Evolutionary conservation across 2,797 vertebrate species (phyloP).

Genomic region (Percopsis omiscomaycus): DNA sequence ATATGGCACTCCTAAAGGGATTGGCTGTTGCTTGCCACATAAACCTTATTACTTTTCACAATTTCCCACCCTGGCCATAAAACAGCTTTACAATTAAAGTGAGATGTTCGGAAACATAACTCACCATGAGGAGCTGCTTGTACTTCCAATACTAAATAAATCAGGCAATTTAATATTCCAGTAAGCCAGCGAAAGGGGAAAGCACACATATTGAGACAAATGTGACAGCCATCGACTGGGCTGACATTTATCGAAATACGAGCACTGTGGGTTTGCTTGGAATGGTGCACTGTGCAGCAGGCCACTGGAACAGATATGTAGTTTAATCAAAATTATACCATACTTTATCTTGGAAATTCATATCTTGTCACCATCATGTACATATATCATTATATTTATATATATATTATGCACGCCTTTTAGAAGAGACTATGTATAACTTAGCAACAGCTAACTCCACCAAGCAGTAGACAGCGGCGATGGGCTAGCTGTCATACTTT

Average conservation of each 20-base stretch:
- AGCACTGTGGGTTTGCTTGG: background rate
- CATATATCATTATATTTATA: background rate
- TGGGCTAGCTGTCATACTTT: too few species aligned
- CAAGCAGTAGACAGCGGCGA: too few species aligned
- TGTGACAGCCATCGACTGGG: slow-evolving; percentile 17
- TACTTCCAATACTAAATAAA: slow-evolving; percentile 15
- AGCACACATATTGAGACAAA: slow-evolving; percentile 10
- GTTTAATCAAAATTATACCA: too few species aligned
- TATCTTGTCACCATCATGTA: background rate
- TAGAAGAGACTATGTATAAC: too few species aligned
- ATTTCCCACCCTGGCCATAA: slow-evolving; percentile 2
- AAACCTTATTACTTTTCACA: slow-evolving; percentile 10
- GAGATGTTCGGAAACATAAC: slow-evolving; percentile 3
- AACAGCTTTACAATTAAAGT: slow-evolving; percentile 10
- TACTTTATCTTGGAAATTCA: background rate
- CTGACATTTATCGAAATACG: background rate
- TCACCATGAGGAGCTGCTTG: slow-evolving; percentile 4
- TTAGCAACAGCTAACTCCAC: too few species aligned
- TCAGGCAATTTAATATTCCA: slow-evolving; percentile 16
- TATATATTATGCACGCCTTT: too few species aligned
- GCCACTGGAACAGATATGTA: too few species aligned
- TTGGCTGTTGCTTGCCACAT: background rate
- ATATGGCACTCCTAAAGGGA: background rate
- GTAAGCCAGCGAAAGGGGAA: background rate
- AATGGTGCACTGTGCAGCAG: background rate